These are phyloP conservation scores for Apoderus coryli DNA, from an alignment of 2,888 invertebrate genomes.

Conservation along the genomic window DNA sequence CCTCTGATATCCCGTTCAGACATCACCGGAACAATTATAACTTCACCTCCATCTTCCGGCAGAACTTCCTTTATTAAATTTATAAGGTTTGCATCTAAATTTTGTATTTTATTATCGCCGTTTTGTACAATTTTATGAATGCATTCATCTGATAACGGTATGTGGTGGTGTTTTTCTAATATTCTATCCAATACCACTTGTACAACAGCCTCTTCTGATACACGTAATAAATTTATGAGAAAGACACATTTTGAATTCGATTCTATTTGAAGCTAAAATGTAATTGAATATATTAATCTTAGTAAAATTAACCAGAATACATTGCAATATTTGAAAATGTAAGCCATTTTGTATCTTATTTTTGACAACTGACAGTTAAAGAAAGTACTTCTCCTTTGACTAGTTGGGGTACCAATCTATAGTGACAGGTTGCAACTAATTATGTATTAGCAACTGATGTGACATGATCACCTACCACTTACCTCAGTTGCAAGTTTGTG, in stretches of 20 bases:
- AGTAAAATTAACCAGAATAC: neutral
- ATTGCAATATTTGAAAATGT: slow-evolving; percentile 3
- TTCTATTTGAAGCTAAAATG: slow-evolving; percentile 29
- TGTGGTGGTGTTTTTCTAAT: slow-evolving; percentile 37
- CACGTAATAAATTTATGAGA: slow-evolving; percentile 37
- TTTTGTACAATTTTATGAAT: slow-evolving; percentile 28
- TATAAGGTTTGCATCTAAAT: slow-evolving; percentile 22
- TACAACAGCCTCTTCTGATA: slow-evolving; percentile 43
- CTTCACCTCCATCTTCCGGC: slow-evolving; percentile 17
- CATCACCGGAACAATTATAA: slow-evolving; percentile 21
- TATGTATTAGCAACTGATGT: no score
- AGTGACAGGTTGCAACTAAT: no score
- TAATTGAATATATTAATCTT: slow-evolving; percentile 1
- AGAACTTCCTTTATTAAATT: slow-evolving; percentile 20
- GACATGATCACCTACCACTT: no score
- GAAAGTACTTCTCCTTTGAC: no score
- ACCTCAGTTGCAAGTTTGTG: no score
- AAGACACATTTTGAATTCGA: slow-evolving; percentile 40
- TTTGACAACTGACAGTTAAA: no score
- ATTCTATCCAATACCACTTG: slow-evolving; percentile 40
- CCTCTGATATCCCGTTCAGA: slow-evolving; percentile 19
- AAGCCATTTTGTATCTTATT: no score
- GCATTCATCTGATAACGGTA: slow-evolving; percentile 26
- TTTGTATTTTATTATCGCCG: slow-evolving; percentile 26
- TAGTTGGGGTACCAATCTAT: no score